Evolutionary conservation across 2,113 vertebrate species (phyloP).

Genomic region (Nothocercus nigrocapillus): DNA sequence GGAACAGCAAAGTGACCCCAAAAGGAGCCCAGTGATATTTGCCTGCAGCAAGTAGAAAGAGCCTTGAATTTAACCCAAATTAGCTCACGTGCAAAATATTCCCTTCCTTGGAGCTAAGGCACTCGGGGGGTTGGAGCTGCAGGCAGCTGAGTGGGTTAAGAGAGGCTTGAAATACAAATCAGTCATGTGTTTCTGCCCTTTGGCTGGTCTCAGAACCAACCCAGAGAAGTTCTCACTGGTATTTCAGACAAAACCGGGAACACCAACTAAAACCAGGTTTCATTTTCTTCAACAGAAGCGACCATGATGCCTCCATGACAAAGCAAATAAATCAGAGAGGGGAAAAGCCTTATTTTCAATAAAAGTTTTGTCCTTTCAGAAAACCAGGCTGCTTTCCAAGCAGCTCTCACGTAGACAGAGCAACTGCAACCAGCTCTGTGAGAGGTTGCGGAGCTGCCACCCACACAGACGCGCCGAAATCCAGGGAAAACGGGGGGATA

Average conservation of each 20-base stretch:
- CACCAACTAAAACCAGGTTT: neutral
- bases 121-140: neutral
- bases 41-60: slow-evolving; percentile 30
- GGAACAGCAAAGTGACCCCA: slow-evolving; percentile 45
- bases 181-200: slow-evolving; percentile 27
- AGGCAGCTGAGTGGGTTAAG: neutral
- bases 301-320: neutral
- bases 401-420: neutral
- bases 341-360: neutral
- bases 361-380: neutral
- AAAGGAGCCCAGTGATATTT: slow-evolving; percentile 27
- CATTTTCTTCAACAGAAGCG: neutral
- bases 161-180: slow-evolving; percentile 18
- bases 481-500: neutral
- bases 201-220: slow-evolving; percentile 22
- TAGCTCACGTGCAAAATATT: neutral
- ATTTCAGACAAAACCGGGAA: slow-evolving; percentile 20
- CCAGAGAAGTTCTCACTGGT: neutral
- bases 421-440: neutral
- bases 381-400: neutral
- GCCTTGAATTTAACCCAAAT: slow-evolving; percentile 26
- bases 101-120: neutral
- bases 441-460: neutral
- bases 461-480: neutral
- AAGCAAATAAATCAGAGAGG: neutral